Percentiles rank a stretch among this genome's conserved stretches.
phyloP scores from a whole-genome alignment of 2,113 vertebrate species.

The Geothlypis trichas region DNA sequence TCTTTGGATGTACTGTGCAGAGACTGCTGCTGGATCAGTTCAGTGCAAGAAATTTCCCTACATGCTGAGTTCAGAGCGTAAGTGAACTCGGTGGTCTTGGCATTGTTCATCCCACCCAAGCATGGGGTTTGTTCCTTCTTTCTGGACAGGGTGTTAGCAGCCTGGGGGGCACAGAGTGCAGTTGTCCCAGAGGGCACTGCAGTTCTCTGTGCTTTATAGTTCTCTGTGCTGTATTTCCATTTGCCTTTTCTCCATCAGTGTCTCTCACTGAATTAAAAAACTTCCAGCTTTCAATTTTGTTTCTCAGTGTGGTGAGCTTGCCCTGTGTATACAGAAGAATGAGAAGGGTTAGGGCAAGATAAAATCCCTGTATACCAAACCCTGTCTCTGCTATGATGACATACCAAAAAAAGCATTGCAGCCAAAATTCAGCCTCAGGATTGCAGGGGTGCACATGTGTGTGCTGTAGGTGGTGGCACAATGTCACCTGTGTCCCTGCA shows the following conservation, averaged over 20 bases:
- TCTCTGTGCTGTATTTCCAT: neutral
- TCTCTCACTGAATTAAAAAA: neutral
- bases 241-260: neutral
- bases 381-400: fast-evolving
- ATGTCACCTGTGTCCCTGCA: fast-evolving
- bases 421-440: neutral
- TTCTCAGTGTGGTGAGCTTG: neutral
- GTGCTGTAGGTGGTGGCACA: neutral
- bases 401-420: neutral
- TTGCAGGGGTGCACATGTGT: fast-evolving
- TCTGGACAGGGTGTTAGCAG: neutral
- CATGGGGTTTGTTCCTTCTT: neutral
- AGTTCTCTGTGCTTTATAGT: neutral
- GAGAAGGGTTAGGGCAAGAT: neutral
- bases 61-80: slow-evolving; percentile 79
- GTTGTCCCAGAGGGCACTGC: neutral
- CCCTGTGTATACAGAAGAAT: neutral
- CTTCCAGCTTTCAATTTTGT: neutral
- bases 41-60: slow-evolving; percentile 79
- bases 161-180: fast-evolving
- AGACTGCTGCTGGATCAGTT: slow-evolving; percentile 61
- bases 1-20: slow-evolving; percentile 83
- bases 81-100: neutral
- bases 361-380: neutral
- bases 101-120: neutral